Evolutionary conservation across 2,113 vertebrate species (phyloP), one percentile per base, ranked within the genome.

Genomic region (Eudorcas thomsonii): DNA sequence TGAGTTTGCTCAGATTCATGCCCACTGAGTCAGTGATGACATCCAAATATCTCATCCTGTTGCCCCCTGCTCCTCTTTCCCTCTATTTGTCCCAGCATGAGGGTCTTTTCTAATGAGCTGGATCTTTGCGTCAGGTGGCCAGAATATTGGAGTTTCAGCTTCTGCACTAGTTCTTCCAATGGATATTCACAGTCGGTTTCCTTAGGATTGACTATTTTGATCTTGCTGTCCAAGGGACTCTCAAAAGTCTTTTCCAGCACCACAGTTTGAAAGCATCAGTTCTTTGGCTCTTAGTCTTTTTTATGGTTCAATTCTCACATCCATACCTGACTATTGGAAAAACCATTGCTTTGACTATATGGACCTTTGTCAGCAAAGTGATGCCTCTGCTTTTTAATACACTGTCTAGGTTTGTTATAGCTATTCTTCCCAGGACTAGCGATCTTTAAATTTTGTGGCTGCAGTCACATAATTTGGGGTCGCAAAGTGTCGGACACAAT

Each of bases 401-500:
- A 39, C 21, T 23, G 67, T 71, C 36, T 77, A 77, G 12, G 39
- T 43, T 77, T 43, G 71, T 43, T 39, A 43, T 7, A 77, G 12
- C 39, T 15, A 43, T 77, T 77, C 12, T 77, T 43, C 39, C 12
- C 23, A 77, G 71, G 23, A 43, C 39, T 13, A 43, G 6, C 7
- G 12, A 43, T 77, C 39, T 77, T 43, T 26, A 43, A 77, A 77
- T 77, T 77, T 43, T 33, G 13, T 77, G 71, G 23, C 12, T 77
- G 39, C 23, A 43, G 36, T 74, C 19, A 39, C 5, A 21, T 6
- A 74, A 74, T 74, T 74, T 74, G 67, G 10, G 10, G n/a, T 74
- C 3, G 4, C n/a, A 74, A n/a, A n/a, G 19, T 23, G 5, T 74
- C 0, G 0, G 10, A 74, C 5, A 39, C 5, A 5, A 13, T 11